Evolutionary conservation across 2,113 vertebrate species (phyloP), one percentile per base, ranked within the genome.

Genomic region (Serranochromis macrocephalus): DNA sequence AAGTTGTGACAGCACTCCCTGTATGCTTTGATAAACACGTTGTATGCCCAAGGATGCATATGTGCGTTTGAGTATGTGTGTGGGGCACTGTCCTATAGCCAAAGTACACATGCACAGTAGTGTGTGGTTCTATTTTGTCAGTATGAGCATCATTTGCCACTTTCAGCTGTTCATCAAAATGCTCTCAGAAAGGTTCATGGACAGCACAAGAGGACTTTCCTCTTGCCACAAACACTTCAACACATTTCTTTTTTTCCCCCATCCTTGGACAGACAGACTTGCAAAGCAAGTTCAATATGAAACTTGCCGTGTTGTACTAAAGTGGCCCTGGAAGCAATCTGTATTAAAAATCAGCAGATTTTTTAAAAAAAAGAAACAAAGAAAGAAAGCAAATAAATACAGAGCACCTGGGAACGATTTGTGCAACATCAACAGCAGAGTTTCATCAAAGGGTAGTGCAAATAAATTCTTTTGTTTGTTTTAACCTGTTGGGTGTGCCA

Each of bases 401-500:
- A 55, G 16, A 47, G 55, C 33, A 81, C 29, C 49, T 79, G 40
- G 6, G 11, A 86, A 53, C 1, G 4, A 51, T 55, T 42, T 4
- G 4, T 71, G 51, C 26, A 71, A 80, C 53, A 82, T 68, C 61
- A 83, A 80, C 84, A 83, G 51, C 11, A 63, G 17, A 51, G 53
- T 79, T 55, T 29, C 8, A 83, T 80, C 40, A 49, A 78, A 78
- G 33, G 45, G 17, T 3, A 58, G 33, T 9, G 54, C 68, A 83
- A 92, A 91, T 79, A 81, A 82, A 61, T 66, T 75, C 3, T 54
- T 8, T 7, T 84, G 90, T 94, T 92, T 88, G 90, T 80, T 92
- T 90, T 92, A 86, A 81, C 40, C 58, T 61, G 26, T 85, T 85
- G 84, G 84, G 84, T 71, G 83, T 88, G 86, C 71, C 89, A n/a